These are phyloP conservation scores for Chondrosia reniformis DNA, from an alignment of 37 sponge, comb jelly and placozoan species.

Conservation along the genomic window DNA sequence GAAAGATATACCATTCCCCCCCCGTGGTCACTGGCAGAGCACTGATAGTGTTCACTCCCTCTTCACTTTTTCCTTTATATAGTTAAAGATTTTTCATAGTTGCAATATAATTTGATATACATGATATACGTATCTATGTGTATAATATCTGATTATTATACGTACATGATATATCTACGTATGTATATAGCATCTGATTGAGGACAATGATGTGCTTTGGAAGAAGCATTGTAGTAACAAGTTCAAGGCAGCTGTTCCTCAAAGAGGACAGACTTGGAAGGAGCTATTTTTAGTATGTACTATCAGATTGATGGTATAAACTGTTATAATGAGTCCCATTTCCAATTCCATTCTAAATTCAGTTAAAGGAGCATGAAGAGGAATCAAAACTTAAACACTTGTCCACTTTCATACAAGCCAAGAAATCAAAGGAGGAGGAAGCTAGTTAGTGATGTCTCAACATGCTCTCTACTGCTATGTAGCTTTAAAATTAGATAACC, in stretches of 20 bases:
- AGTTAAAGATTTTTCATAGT: too few relatives aligned
- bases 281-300: slow-evolving; percentile 38
- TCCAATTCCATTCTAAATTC: background rate
- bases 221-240: slow-evolving; percentile 58
- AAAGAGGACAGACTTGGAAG: slow-evolving; percentile 40
- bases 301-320: too few relatives aligned
- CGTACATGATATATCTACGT: background rate
- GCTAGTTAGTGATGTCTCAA: too few relatives aligned
- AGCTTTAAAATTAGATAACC: too few relatives aligned
- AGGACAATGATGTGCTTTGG: slow-evolving; percentile 56
- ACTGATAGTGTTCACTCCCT: too few relatives aligned
- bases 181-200: slow-evolving; percentile 45
- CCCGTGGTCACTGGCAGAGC: too few relatives aligned
- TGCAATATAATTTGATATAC: too few relatives aligned
- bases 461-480: too few relatives aligned
- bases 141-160: background rate
- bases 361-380: background rate
- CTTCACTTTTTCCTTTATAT: too few relatives aligned
- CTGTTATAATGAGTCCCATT: background rate
- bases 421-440: too few relatives aligned
- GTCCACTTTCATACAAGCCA: background rate
- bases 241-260: slow-evolving; percentile 30
- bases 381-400: slow-evolving; percentile 3
- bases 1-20: too few relatives aligned
- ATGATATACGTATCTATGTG: too few relatives aligned